Evolutionary conservation across 1,140 invertebrate species (phyloP).

Genomic region (Achroia grisella): DNA sequence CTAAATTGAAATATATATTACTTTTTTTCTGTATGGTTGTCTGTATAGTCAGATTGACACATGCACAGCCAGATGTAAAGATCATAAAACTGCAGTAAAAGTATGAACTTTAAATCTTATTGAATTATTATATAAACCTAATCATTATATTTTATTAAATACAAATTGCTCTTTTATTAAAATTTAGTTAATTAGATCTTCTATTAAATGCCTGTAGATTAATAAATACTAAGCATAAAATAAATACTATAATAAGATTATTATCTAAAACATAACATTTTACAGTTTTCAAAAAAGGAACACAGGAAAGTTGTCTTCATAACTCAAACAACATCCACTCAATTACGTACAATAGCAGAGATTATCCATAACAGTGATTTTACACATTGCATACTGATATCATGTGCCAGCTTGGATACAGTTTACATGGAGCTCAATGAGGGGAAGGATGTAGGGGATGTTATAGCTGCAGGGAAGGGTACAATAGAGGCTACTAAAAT

Average conservation of each 20-base stretch:
- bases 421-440: constrained; percentile 57
- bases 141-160: too few relatives aligned
- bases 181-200: too few relatives aligned
- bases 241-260: not conserved
- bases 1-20: too few relatives aligned
- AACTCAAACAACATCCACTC: constrained; percentile 66
- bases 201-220: too few relatives aligned
- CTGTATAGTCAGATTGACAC: too few relatives aligned
- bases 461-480: constrained; percentile 39
- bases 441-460: constrained; percentile 50
- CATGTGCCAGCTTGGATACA: constrained; percentile 51
- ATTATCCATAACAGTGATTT: constrained; percentile 74
- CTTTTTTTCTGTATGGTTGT: too few relatives aligned
- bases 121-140: too few relatives aligned
- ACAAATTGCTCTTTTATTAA: too few relatives aligned
- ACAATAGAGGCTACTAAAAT: constrained; percentile 41
- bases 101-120: too few relatives aligned
- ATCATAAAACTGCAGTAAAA: too few relatives aligned
- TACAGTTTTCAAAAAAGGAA: constrained; percentile 48
- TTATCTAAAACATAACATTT: constrained; percentile 2
- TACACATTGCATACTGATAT: constrained; percentile 75
- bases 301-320: constrained; percentile 77
- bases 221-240: too few relatives aligned
- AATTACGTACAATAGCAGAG: constrained; percentile 68
- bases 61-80: too few relatives aligned